phyloP scores from a whole-genome alignment of 2,797 vertebrate genomes.

The Mallotus villosus region DNA sequence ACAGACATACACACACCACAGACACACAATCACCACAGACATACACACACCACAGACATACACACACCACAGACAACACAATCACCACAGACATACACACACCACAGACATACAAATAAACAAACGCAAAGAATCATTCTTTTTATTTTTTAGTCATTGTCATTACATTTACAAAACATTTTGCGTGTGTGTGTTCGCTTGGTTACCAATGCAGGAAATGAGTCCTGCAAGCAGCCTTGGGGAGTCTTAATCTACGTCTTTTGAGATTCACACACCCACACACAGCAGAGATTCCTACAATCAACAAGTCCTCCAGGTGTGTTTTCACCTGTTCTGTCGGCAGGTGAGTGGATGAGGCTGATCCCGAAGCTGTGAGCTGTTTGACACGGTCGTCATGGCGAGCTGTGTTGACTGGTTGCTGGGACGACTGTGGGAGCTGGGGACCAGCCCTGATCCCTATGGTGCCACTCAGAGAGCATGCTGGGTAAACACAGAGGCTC shows the following conservation, averaged over 20 bases:
- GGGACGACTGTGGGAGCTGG: conserved; percentile 25
- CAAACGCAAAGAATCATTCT: background rate
- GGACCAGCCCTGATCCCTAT: conserved; percentile 38
- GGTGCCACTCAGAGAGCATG: conserved; percentile 58
- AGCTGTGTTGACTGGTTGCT: conserved; percentile 43
- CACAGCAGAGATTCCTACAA: too few relatives aligned
- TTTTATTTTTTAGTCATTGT: background rate
- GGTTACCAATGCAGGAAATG: too few relatives aligned
- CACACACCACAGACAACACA: too few relatives aligned
- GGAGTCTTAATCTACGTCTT: too few relatives aligned
- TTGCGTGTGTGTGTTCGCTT: too few relatives aligned
- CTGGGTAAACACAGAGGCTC: conserved; percentile 72
- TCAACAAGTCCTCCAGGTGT: too few relatives aligned
- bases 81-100: background rate
- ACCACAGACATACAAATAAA: conserved; percentile 10
- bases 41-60: too few relatives aligned
- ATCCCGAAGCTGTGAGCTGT: background rate
- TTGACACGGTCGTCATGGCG: background rate
- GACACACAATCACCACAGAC: too few relatives aligned
- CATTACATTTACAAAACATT: background rate
- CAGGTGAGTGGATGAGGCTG: too few relatives aligned
- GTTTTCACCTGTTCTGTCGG: too few relatives aligned
- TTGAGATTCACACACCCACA: conserved; percentile 7
- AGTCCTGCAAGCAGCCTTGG: too few relatives aligned
- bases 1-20: too few relatives aligned